Conservation (phyloP, 2,797 vertebrate species). For the Rhabdomys pumilio region DNA sequence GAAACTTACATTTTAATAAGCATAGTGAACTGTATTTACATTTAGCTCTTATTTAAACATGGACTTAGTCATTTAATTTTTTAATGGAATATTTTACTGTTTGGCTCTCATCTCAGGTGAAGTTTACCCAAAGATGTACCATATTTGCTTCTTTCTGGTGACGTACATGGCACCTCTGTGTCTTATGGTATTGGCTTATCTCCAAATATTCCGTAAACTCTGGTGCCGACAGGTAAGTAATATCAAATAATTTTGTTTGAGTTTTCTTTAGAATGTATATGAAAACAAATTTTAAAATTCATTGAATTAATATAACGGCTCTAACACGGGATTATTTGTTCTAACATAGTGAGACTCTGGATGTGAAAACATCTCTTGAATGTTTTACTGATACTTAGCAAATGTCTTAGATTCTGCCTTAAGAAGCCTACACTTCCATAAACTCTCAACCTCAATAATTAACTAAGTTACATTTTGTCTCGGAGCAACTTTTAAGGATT, state of each 20-base stretch:
- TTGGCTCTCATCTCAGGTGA: conserved; percentile 91
- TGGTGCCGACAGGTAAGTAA: conserved; percentile 96
- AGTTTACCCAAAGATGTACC: conserved; percentile 97
- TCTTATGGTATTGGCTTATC: conserved; percentile 98
- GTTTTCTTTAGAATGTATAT: conserved; percentile 21
- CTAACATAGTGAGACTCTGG: not conserved
- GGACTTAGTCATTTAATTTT: conserved; percentile 31
- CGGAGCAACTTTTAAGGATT: not conserved
- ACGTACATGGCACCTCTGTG: conserved; percentile 97
- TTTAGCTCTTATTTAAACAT: conserved; percentile 66
- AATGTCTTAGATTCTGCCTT: not conserved
- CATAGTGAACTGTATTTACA: conserved; percentile 33
- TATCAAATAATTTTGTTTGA: conserved; percentile 57
- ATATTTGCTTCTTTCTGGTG: conserved; percentile 97
- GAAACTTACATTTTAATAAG: conserved; percentile 35
- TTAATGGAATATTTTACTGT: conserved; percentile 59
- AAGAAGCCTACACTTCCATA: conserved; percentile 17
- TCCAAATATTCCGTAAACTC: conserved; percentile 98
- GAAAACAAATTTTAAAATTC: not conserved
- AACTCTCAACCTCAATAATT: not conserved
- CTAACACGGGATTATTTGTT: not conserved
- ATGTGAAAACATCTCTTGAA: not conserved
- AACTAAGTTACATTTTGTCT: conserved; percentile 52
- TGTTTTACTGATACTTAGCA: not conserved
- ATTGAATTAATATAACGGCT: not conserved